Conservation (phyloP, 2,113 vertebrate genomes). For the Pithys albifrons region DNA sequence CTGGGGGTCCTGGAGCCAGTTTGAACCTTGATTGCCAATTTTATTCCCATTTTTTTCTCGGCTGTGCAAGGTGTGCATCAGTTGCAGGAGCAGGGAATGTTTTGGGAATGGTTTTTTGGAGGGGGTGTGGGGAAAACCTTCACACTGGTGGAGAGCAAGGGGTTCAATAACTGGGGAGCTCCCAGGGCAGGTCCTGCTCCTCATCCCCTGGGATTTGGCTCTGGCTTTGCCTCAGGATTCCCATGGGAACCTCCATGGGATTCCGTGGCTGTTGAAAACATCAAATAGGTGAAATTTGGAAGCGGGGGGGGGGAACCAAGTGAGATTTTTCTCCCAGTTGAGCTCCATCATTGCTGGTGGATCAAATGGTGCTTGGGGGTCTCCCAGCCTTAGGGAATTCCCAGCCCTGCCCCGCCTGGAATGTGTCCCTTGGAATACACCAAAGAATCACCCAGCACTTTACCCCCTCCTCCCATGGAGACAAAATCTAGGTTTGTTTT, state of each 20-base stretch:
- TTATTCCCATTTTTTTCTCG: not conserved
- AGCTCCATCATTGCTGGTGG: not conserved
- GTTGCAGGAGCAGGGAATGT: not conserved
- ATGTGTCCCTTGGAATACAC: conserved; percentile 46
- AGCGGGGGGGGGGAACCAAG: not conserved
- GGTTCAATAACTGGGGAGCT: not conserved
- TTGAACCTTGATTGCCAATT: not conserved
- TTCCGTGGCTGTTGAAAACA: not conserved
- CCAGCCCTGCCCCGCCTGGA: not conserved
- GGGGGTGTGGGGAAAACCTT: not conserved
- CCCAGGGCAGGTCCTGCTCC: not conserved
- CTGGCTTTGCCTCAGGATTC: not conserved
- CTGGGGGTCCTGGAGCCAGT: accelerated
- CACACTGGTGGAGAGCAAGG: not conserved
- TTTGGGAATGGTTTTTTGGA: not conserved
- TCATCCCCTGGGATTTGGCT: not conserved
- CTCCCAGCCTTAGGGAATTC: not conserved
- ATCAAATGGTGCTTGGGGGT: not conserved
- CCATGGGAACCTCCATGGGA: not conserved
- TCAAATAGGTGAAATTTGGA: accelerated
- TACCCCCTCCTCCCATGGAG: not conserved
- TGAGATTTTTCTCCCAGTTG: not conserved
- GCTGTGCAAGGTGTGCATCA: not conserved
- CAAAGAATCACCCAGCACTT: conserved; percentile 64
- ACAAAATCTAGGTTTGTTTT: not conserved